phyloP scores from a whole-genome alignment of 1,140 invertebrate species.

The Ephestia elutella region DNA sequence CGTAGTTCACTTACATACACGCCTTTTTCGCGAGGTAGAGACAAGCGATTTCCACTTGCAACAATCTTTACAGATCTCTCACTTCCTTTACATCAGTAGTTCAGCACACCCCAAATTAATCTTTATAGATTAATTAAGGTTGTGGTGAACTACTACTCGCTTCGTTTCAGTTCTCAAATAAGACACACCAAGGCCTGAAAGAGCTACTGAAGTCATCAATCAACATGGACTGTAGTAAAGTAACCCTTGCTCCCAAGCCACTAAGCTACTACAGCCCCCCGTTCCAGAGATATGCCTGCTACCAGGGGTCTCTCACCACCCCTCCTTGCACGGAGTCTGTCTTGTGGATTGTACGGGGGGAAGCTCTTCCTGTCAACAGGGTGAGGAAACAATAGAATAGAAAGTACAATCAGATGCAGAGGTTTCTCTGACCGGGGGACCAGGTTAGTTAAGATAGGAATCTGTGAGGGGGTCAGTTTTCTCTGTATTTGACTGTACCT shows the following conservation, averaged over 20 bases:
- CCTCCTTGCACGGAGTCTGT: constrained; percentile 54
- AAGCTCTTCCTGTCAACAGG: constrained; percentile 32
- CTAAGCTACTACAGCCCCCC: constrained; percentile 39
- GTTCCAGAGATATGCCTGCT: constrained; percentile 40
- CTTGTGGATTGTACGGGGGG: constrained; percentile 44
- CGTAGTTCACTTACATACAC: too few relatives aligned
- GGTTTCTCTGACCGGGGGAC: too few relatives aligned
- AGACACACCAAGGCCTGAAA: constrained; percentile 28
- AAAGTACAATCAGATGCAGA: too few relatives aligned
- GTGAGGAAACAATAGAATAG: constrained; percentile 24
- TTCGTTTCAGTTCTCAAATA: constrained; percentile 28
- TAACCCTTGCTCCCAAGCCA: constrained; percentile 13
- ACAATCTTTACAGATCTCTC: too few relatives aligned
- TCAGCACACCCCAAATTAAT: too few relatives aligned
- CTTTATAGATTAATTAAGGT: too few relatives aligned
- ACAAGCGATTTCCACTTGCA: too few relatives aligned
- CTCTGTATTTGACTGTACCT: too few relatives aligned
- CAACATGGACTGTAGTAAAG: constrained; percentile 5
- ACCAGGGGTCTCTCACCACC: constrained; percentile 48
- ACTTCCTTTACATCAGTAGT: too few relatives aligned
- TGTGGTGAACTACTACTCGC: background rate
- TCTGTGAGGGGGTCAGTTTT: too few relatives aligned
- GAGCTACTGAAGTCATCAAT: constrained; percentile 20
- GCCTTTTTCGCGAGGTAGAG: too few relatives aligned
- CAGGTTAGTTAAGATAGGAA: too few relatives aligned